These are phyloP conservation scores for Lepidonotus clava DNA, from an alignment of 2,888 invertebrate genomes.

Conservation along the genomic window DNA sequence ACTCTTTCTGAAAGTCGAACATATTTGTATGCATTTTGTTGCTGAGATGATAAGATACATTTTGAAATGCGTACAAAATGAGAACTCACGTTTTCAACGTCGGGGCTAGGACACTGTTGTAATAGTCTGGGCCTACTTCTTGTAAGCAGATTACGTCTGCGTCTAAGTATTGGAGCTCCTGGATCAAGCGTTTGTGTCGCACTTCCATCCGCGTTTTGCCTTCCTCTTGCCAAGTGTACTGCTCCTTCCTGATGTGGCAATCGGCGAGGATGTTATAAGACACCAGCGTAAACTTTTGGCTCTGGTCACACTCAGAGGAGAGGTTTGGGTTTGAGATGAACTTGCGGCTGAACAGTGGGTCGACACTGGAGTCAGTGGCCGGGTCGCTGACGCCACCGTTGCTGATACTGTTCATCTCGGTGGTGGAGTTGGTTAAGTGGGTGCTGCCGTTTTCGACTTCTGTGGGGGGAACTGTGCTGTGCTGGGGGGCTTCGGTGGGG, in stretches of 20 bases:
- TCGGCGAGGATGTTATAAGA: conserved; percentile 79
- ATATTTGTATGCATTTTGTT: no score
- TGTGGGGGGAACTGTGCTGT: background rate
- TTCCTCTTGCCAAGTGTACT: conserved; percentile 68
- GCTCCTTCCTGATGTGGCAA: conserved; percentile 71
- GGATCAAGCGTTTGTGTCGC: conserved; percentile 72
- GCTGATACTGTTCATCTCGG: background rate
- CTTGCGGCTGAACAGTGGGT: conserved; percentile 66
- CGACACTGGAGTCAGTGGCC: conserved; percentile 9
- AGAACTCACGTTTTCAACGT: conserved; percentile 70
- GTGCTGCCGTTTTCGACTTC: background rate
- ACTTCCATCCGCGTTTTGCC: conserved; percentile 70
- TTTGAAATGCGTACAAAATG: no score
- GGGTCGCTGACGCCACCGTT: background rate
- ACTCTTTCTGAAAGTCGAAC: no score
- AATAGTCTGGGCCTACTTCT: conserved; percentile 76
- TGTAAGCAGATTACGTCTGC: conserved; percentile 79
- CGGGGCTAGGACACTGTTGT: conserved; percentile 67
- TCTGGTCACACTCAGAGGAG: conserved; percentile 62
- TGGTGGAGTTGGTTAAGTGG: background rate
- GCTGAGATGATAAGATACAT: no score
- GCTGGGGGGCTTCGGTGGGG: background rate
- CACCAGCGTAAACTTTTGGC: conserved; percentile 73
- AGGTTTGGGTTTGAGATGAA: conserved; percentile 70
- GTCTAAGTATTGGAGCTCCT: conserved; percentile 75